Evolutionary conservation across 2,888 invertebrate species (phyloP).

Genomic region (Tetropium fuscum): DNA sequence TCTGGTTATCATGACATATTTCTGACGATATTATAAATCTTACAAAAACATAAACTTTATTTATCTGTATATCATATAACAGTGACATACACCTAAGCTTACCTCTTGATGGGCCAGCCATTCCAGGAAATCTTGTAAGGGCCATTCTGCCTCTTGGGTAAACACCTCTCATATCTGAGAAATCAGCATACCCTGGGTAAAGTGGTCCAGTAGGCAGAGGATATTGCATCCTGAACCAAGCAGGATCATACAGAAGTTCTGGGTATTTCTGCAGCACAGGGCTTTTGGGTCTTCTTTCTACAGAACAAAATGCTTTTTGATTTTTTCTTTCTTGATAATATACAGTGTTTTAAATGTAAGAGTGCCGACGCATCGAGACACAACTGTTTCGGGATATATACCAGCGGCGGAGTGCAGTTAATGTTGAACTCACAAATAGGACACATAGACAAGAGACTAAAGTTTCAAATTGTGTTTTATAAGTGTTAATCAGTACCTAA

Average conservation of each 20-base stretch:
- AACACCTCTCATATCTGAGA: constrained; percentile 29
- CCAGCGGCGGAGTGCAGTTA: no score
- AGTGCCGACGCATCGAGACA: no score
- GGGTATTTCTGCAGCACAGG: constrained; percentile 39
- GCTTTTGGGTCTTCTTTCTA: constrained; percentile 29
- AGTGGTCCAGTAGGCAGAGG: constrained; percentile 33
- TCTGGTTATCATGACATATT: no score
- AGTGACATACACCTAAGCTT: constrained; percentile 12
- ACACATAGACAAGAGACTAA: no score
- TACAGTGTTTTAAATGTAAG: no score
- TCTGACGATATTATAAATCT: no score
- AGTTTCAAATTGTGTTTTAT: no score
- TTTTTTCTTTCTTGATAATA: no score
- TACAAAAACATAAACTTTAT: no score
- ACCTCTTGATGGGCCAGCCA: constrained; percentile 56
- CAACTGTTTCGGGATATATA: no score
- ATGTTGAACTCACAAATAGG: no score
- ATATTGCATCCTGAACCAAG: constrained; percentile 37
- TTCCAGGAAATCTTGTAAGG: constrained; percentile 41
- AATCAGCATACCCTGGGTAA: constrained; percentile 30
- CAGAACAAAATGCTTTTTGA: constrained; percentile 16
- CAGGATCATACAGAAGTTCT: constrained; percentile 41
- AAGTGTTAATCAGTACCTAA: no score
- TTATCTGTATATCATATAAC: neutral
- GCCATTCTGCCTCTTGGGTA: constrained; percentile 40